These are phyloP conservation scores for Cirrhinus mrigala DNA, from an alignment of 2,797 vertebrate genomes.

Conservation along the genomic window DNA sequence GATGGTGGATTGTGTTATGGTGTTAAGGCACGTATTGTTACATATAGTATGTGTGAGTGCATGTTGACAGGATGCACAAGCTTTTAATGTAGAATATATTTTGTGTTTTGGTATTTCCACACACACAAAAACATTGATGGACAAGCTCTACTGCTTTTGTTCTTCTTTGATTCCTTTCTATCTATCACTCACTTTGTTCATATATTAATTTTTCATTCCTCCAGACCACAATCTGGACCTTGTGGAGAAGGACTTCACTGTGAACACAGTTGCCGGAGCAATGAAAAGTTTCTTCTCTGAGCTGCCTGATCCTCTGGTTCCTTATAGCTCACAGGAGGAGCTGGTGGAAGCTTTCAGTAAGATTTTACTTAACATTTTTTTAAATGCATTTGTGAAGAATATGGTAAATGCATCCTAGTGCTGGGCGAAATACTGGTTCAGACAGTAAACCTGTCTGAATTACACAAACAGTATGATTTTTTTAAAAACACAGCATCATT, in stretches of 20 bases:
- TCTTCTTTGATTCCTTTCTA: neutral
- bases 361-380: slow-evolving; percentile 63
- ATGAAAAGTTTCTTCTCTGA: slow-evolving; percentile 98
- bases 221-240: slow-evolving; percentile 91
- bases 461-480: no score
- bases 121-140: neutral
- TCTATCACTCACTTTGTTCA: neutral
- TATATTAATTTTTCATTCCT: neutral
- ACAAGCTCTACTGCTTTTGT: slow-evolving; percentile 8
- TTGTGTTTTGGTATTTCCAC: neutral
- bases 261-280: slow-evolving; percentile 94
- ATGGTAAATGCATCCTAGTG: neutral
- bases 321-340: slow-evolving; percentile 90
- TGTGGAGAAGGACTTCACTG: slow-evolving; percentile 95
- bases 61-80: neutral
- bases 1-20: neutral
- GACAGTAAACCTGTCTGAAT: no score
- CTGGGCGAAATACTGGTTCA: no score
- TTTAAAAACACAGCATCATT: no score
- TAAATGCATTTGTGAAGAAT: neutral
- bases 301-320: slow-evolving; percentile 92
- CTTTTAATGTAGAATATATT: slow-evolving; percentile 1
- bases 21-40: neutral
- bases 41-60: neutral
- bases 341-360: slow-evolving; percentile 97